Percentiles rank a stretch among this genome's conserved stretches.
These are phyloP conservation scores for Hormaphis cornu DNA, from an alignment of 1,140 invertebrate genomes.

Conservation along the genomic window DNA sequence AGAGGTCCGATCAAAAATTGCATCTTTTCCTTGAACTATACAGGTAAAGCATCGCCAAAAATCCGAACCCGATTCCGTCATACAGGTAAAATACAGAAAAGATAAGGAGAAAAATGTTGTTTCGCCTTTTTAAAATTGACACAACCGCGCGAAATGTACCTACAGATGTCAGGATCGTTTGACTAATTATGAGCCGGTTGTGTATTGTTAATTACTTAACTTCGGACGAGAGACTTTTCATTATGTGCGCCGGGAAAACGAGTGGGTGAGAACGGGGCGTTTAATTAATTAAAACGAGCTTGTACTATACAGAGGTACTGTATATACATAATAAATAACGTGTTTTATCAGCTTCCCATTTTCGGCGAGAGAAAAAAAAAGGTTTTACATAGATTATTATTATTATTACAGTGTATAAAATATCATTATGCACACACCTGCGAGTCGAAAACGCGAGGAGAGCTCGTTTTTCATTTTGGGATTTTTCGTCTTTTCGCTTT, in stretches of 20 bases:
- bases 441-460: no score
- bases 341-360: conserved; percentile 21
- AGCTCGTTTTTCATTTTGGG: not conserved
- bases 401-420: not conserved
- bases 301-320: no score
- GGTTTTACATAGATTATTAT: conserved; percentile 16
- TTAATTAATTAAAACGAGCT: conserved; percentile 29
- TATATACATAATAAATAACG: conserved; percentile 30
- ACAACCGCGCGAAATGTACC: conserved; percentile 13
- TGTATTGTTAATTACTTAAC: conserved; percentile 30
- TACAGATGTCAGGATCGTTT: conserved; percentile 22
- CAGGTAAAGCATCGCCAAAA: no score
- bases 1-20: no score
- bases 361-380: not conserved
- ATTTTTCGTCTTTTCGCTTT: not conserved
- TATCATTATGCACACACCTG: not conserved
- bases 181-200: conserved; percentile 23
- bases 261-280: no score
- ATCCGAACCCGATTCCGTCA: no score
- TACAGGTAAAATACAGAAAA: no score
- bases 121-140: not conserved
- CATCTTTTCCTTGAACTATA: no score
- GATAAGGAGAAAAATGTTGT: no score
- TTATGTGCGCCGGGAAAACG: conserved; percentile 4
- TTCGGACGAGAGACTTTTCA: conserved; percentile 27